Base-by-base conservation (phyloP, 2,888 invertebrate species). In the Caenorhabditis wallacei region DNA sequence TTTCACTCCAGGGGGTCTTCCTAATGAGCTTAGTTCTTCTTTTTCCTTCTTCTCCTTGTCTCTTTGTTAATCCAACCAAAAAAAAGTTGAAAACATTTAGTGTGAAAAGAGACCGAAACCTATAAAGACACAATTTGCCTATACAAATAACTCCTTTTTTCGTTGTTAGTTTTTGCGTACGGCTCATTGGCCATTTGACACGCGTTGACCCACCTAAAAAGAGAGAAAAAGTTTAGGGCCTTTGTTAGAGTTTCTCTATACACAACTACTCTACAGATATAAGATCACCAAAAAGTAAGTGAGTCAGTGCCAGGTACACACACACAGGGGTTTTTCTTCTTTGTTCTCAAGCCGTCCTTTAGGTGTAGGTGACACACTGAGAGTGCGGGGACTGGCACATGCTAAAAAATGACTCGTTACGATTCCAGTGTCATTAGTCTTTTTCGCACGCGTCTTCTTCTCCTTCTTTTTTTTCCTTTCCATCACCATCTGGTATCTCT, bases 131-230 rank as follows among this genome's bases (percentile, higher is more conserved):
- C 24, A 66, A 80, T 78, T 78, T 53, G 61, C 78, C 69, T 78
- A 78, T 51, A 46, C 78, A 78, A 61, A 78, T 37, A 69, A 5
- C 40, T 13, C 16, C 30, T 30, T 35, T 46, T 46, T 61, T 64
- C 24, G 7, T 53, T 79, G 72, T 80, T 76, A 78, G 74, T 81
- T 81, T 79, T 81, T 81, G 59, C 81, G 69, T 69, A 75, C 53
- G 81, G 81, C 81, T 81, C 81, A 81, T 81, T 81, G 69, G 53
- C 26, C 75, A 70, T 81, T 70, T 81, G 81, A 81, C 81, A 70
- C 64, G 71, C 66, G 66, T 26, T 63, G 75, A 75, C 75, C 75
- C 46, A 30, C 30, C 30, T 30, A 30, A 30, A 57, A 26, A 24
- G 26, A 46, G 43, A 35, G 64, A 46, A 37, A 10, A 20, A 18